These are phyloP conservation scores for Ichneumoninae sp. DNA, from an alignment of 2,888 invertebrate species.

Conservation along the genomic window DNA sequence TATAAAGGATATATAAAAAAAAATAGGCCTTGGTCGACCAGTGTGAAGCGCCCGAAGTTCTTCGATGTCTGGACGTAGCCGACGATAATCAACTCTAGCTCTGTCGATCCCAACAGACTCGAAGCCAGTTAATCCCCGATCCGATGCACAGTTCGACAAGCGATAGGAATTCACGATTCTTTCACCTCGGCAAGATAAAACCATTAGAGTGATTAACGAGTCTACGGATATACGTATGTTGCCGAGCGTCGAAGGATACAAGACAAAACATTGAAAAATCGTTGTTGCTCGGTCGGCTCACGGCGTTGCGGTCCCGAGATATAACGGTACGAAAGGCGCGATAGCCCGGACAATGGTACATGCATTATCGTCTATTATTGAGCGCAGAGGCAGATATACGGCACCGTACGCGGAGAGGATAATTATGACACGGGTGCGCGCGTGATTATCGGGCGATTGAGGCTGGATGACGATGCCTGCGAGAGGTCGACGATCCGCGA, in stretches of 20 bases:
- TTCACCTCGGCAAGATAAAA: not conserved
- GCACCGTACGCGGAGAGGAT: constrained; percentile 21
- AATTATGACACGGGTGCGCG: constrained; percentile 43
- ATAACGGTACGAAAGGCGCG: constrained; percentile 22
- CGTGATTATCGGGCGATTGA: constrained; percentile 53
- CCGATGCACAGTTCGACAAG: not conserved
- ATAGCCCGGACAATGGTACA: constrained; percentile 40
- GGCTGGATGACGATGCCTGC: constrained; percentile 56
- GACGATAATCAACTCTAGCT: not conserved
- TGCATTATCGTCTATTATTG: constrained; percentile 51
- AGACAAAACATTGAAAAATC: constrained; percentile 32
- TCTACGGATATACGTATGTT: not conserved
- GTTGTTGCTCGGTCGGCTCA: not conserved
- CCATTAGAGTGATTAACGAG: constrained; percentile 45
- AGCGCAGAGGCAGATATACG: constrained; percentile 3
- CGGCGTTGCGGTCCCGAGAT: not conserved
- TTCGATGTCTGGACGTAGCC: not conserved
- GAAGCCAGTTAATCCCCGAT: not conserved
- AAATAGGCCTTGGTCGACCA: not conserved
- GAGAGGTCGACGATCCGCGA: constrained; percentile 37
- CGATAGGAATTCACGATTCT: constrained; percentile 11
- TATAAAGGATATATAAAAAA: not conserved
- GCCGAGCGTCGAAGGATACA: not conserved
- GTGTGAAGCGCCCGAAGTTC: not conserved
- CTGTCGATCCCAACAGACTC: not conserved